Base-by-base conservation (phyloP, 2,797 vertebrate species). In the Sebastes taczanowskii region DNA sequence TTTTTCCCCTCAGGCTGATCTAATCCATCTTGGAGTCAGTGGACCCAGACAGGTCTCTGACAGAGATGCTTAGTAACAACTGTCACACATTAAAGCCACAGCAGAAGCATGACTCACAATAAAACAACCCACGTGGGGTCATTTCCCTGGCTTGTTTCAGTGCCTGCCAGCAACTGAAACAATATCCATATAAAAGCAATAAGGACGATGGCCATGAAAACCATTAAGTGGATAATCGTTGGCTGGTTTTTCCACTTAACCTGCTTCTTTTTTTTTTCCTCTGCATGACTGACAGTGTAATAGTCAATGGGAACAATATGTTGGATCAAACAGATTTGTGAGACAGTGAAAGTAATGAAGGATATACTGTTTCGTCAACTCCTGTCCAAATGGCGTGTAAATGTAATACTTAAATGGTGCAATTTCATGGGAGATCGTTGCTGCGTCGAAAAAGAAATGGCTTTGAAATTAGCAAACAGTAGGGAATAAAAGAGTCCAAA, bases 81-180 rank as follows among this genome's bases (percentile, higher is more conserved):
- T 84, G 88, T 68, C 83, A 63, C 73, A 81, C 73, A 90, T 89
- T 79, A 83, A 83, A 75, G 69, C 65, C 73, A 72, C 64, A 14
- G 63, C 70, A 88, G 76, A 89, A 89, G 72, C 83, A 88, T 89
- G 80, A 89, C 74, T 85, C 86, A 91, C 77, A 88, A 88, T 87
- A 83, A 88, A 87, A 82, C 61, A 90, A 90, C 89, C 91, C 90
- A 92, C 74, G 77, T 83, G 83, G 85, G 85, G 64, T 84, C 80
- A 68, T 85, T 88, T 80, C 34, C 81, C 76, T 84, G 79, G 77
- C 74, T 80, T 83, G 88, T 92, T 93, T 94, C 82, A 94, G 85
- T 71, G 75, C 82, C 81, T 90, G 90, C 75, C 87, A 94, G 86
- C 74, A 23, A 78, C 75, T 90, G 87, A 93, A 94, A 94, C 92